Evolutionary conservation across 2,797 vertebrate genomes (phyloP), one percentile per base, ranked within the genome.

Genomic region (Hyperoplus lanceolatus): DNA sequence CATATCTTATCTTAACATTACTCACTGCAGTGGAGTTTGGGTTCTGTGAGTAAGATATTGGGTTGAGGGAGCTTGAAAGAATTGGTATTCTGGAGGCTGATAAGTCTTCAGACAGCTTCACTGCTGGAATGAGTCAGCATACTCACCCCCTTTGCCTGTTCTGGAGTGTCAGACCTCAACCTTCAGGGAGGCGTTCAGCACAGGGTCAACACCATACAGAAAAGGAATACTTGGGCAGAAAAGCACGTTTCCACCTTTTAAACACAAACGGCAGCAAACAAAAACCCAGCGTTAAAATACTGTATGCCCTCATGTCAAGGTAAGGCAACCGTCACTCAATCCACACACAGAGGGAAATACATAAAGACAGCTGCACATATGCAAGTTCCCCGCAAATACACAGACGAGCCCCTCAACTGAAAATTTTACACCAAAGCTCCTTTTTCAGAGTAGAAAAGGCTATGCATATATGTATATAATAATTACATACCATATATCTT

Each of bases 401-500:
- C 5, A 60, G 13, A 67, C 69, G 50, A 66, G 50, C 45, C 71
- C 79, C 56, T 67, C 66, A 81, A 64, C 85, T 78, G 79, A 90
- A 91, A 82, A 83, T 83, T 82, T 89, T 57, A 56, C 85, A 75
- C 77, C 72, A 80, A 87, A 89, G 77, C 82, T 82, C 75, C 57
- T 84, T 91, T 29, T 89, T 90, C 70, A 82, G 67, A 83, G 70
- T 76, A 83, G 91, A 89, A 88, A 87, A 84, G 85, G 62, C 88
- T 87, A 93, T 94, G 93, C 93, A 95, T 94, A 93, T 90, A 95
- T 95, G 93, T 94, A 93, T 94, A 91, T 92, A 90, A 94, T 95
- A 94, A 95, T 95, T 95, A 94, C 89, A 92, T 93, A 92, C 89
- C 91, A 93, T 94, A 93, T 91, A 93, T 94, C 94, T 95, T 94